Percentiles rank a stretch among this genome's conserved stretches.
phyloP scores from a whole-genome alignment of 2,113 vertebrate genomes.

The Halcyon senegalensis region DNA sequence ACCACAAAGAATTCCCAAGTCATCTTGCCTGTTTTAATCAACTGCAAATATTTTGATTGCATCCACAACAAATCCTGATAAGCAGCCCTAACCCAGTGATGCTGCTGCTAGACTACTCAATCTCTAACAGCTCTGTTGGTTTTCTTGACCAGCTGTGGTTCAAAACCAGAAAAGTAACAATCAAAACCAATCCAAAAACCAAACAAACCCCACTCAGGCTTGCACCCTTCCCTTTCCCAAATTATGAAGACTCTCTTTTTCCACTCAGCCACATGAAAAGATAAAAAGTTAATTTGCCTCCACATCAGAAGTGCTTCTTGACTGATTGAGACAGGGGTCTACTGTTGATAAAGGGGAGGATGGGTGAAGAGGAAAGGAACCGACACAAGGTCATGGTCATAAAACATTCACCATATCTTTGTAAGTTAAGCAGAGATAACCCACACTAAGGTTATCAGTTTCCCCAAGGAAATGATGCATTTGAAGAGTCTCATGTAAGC shows the following conservation, averaged over 20 bases:
- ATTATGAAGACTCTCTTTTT: neutral
- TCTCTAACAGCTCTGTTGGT: neutral
- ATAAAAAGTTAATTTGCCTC: neutral
- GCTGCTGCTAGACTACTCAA: neutral
- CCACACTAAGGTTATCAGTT: neutral
- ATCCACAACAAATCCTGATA: neutral
- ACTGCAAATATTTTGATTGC: neutral
- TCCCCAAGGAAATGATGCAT: neutral
- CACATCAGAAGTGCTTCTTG: neutral
- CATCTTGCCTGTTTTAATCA: neutral
- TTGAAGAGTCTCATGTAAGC: neutral
- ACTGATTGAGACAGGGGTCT: neutral
- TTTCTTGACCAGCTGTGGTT: neutral
- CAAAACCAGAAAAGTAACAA: neutral
- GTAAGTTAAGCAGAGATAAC: neutral
- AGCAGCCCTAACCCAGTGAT: neutral
- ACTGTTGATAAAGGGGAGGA: neutral
- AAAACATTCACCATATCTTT: neutral
- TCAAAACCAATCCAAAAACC: neutral
- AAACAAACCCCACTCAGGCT: neutral
- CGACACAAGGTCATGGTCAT: neutral
- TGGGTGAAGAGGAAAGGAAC: neutral
- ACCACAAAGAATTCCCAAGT: neutral
- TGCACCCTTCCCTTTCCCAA: neutral
- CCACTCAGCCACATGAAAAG: neutral